Evolutionary conservation across 2,888 invertebrate genomes (phyloP).

Genomic region (Pachydiplax longipennis): DNA sequence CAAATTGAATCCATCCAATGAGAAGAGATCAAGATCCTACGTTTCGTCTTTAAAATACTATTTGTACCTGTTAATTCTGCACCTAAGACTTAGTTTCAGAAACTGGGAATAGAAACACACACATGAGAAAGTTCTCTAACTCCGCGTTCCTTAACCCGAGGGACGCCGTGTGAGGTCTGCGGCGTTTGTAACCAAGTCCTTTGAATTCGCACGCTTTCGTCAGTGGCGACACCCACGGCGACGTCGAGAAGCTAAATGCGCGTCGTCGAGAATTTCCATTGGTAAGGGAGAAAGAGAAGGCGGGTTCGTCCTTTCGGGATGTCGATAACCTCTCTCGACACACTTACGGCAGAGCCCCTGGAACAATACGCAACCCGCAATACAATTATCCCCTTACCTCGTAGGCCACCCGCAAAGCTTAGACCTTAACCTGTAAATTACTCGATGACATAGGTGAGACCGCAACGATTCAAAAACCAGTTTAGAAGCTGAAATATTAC

Average conservation of each 20-base stretch:
- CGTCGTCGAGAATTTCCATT: background rate
- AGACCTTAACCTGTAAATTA: background rate
- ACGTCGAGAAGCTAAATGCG: background rate
- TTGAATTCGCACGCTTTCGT: background rate
- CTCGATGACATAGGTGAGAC: too few relatives aligned
- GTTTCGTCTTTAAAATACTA: too few relatives aligned
- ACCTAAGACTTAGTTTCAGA: background rate
- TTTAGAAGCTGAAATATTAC: too few relatives aligned
- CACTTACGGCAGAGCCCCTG: background rate
- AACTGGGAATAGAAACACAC: background rate
- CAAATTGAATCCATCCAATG: too few relatives aligned
- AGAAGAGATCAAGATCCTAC: too few relatives aligned
- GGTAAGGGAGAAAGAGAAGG: background rate
- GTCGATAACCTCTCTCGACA: slow-evolving; percentile 37
- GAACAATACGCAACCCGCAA: background rate
- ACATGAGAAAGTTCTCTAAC: background rate
- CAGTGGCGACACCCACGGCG: background rate
- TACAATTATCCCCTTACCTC: background rate
- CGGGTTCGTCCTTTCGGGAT: slow-evolving; percentile 2
- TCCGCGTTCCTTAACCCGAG: background rate
- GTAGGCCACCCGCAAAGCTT: background rate
- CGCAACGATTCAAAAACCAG: too few relatives aligned
- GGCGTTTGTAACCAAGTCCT: background rate
- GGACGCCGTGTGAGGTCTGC: background rate
- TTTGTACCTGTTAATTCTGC: too few relatives aligned